A percentile compares a stretch with the other conserved stretches of the same genome.
Evolutionary conservation across 2,888 invertebrate species (phyloP).

Genomic region (Pristionchus fissidentatus): DNA sequence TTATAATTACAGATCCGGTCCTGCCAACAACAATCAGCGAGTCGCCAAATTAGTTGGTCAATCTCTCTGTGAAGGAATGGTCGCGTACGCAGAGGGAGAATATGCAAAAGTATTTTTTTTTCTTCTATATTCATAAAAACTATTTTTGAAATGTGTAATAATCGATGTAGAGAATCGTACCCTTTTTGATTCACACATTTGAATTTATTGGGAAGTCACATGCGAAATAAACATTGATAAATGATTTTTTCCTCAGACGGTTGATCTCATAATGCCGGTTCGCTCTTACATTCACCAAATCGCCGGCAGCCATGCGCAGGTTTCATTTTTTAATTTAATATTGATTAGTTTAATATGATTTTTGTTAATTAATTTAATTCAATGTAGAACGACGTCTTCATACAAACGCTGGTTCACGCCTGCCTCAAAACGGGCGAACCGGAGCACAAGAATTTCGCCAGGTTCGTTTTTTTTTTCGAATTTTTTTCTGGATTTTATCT

Average conservation of each 20-base stretch:
- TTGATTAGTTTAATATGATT: not conserved
- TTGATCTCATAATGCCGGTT: constrained; percentile 66
- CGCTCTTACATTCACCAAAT: constrained; percentile 64
- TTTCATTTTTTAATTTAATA: not conserved
- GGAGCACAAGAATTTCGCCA: constrained; percentile 59
- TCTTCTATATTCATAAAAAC: not conserved
- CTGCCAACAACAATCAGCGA: constrained; percentile 60
- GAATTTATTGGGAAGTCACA: not conserved
- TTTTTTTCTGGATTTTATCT: too few species aligned
- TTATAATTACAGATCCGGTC: constrained; percentile 50
- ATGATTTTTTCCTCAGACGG: constrained; percentile 50
- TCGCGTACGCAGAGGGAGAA: constrained; percentile 59
- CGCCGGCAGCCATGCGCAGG: constrained; percentile 73
- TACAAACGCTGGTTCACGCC: constrained; percentile 67
- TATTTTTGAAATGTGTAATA: not conserved
- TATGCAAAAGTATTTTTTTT: constrained; percentile 60
- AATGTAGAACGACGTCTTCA: constrained; percentile 68
- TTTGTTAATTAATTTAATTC: not conserved
- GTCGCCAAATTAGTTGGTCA: constrained; percentile 63
- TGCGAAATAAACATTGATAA: not conserved
- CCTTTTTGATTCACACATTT: not conserved
- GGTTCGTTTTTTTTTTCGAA: constrained; percentile 50
- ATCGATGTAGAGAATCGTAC: not conserved
- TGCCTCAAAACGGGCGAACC: constrained; percentile 59
- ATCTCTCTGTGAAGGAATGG: constrained; percentile 67